Conservation (phyloP, 2,888 invertebrate genomes). For the Eueremaeus valkanovi region DNA sequence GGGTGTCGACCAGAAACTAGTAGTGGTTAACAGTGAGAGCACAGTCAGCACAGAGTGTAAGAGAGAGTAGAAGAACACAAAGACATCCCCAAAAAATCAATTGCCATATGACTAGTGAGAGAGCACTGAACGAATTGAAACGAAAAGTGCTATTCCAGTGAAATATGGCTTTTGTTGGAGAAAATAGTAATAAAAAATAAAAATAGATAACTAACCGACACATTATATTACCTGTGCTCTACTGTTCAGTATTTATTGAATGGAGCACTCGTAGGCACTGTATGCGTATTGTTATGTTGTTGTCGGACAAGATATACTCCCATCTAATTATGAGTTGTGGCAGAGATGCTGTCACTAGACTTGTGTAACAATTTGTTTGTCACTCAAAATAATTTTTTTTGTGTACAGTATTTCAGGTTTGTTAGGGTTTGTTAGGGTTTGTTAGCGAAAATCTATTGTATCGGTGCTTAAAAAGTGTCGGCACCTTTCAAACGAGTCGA, state of each 20-base stretch:
- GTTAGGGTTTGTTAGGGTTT: too few species aligned
- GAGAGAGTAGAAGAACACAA: too few species aligned
- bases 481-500: not conserved
- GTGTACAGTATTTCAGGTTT: not conserved
- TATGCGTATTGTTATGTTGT: too few species aligned
- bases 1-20: not conserved
- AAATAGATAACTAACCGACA: not conserved
- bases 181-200: not conserved
- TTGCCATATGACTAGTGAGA: slow-evolving; percentile 1
- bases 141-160: not conserved
- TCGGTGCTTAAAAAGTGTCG: not conserved
- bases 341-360: not conserved
- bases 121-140: not conserved
- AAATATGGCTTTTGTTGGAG: not conserved
- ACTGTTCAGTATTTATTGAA: not conserved
- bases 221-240: not conserved
- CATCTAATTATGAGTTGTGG: not conserved
- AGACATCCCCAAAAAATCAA: not conserved
- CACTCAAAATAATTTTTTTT: not conserved
- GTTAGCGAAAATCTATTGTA: too few species aligned
- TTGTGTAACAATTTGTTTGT: slow-evolving; percentile 12
- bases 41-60: too few species aligned
- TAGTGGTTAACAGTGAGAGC: not conserved
- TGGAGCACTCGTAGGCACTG: not conserved
- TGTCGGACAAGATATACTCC: not conserved